A percentile compares a stretch with the other conserved stretches of the same genome.
phyloP scores from a whole-genome alignment of 2,797 vertebrate species.

The Catharus ustulatus region DNA sequence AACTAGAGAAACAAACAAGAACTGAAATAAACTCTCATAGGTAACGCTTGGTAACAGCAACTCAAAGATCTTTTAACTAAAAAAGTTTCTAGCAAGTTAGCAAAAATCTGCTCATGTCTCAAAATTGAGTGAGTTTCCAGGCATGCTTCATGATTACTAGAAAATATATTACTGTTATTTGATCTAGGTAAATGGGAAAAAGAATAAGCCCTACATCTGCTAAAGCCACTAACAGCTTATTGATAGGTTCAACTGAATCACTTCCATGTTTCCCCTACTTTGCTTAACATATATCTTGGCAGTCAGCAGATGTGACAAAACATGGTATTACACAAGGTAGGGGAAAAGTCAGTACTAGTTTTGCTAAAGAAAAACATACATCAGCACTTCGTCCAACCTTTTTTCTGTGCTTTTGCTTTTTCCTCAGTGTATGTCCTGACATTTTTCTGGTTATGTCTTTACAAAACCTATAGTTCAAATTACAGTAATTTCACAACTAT shows the following conservation, averaged over 20 bases:
- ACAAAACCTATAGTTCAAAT: neutral
- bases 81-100: neutral
- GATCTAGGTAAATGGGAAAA: neutral
- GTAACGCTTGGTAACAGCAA: neutral
- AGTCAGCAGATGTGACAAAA: neutral
- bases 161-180: neutral
- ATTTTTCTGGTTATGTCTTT: neutral
- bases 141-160: neutral
- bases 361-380: neutral
- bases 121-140: neutral
- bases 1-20: neutral
- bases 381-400: neutral
- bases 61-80: neutral
- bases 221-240: neutral
- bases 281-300: neutral
- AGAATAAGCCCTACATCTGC: neutral
- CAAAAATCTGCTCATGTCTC: neutral
- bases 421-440: neutral
- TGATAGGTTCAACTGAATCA: neutral
- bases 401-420: neutral
- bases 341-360: neutral
- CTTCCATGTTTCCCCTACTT: neutral
- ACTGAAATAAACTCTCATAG: neutral
- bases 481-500: neutral
- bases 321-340: neutral